Percentiles rank a stretch among this genome's conserved stretches.
Conservation (phyloP, 2,113 vertebrate species). For the Saccopteryx bilineata region DNA sequence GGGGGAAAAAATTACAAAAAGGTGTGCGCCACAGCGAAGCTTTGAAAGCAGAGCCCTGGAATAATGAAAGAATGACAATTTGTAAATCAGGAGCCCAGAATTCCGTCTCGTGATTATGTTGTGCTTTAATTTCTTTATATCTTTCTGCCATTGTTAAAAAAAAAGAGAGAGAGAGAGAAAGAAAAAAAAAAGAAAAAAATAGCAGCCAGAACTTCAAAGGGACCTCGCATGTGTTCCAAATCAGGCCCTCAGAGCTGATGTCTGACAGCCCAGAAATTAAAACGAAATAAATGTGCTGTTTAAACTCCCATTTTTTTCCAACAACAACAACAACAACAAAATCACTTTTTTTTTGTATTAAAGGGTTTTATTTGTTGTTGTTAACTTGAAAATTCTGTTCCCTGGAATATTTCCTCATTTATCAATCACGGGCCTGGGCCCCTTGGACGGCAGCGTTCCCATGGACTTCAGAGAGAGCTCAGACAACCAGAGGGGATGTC, state of each 20-base stretch:
- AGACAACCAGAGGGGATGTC: constrained; percentile 51
- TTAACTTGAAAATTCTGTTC: constrained; percentile 75
- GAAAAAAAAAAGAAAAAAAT: constrained; percentile 72
- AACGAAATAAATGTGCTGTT: constrained; percentile 91
- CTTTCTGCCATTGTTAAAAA: constrained; percentile 87
- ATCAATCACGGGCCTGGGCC: not conserved
- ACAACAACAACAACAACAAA: constrained; percentile 82
- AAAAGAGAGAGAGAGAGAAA: not conserved
- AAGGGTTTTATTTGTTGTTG: constrained; percentile 1
- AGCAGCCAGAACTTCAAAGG: constrained; percentile 89
- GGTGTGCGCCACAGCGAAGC: constrained; percentile 72
- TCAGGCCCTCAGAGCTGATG: constrained; percentile 89
- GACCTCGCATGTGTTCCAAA: constrained; percentile 89
- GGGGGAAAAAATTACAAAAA: constrained; percentile 75
- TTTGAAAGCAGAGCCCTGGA: constrained; percentile 71
- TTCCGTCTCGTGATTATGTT: constrained; percentile 85
- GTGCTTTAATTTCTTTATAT: constrained; percentile 89
- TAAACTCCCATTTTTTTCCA: constrained; percentile 84
- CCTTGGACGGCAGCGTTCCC: not conserved
- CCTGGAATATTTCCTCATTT: constrained; percentile 84
- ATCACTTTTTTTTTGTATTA: constrained; percentile 79
- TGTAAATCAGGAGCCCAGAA: constrained; percentile 88
- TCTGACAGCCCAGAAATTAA: constrained; percentile 91
- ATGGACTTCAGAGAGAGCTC: constrained; percentile 67
- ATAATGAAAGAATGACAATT: constrained; percentile 75